Evolutionary conservation across 1,140 invertebrate genomes (phyloP), one percentile per base, ranked within the genome.

Genomic region (Dinothrombium tinctorium): DNA sequence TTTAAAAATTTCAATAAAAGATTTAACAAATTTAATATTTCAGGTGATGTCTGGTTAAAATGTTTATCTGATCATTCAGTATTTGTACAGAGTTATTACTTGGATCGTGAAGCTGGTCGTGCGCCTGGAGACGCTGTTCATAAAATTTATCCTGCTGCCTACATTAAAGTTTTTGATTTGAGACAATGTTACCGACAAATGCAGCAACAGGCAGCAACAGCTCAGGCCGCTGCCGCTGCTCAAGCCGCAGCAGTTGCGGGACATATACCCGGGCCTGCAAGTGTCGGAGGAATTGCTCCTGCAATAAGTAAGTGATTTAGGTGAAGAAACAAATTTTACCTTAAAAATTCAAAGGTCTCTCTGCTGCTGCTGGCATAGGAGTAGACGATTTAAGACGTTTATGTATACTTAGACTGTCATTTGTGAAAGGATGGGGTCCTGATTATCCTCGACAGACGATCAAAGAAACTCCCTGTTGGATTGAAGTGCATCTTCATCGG

Each of bases 341-440:
- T n/a, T n/a, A n/a, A n/a, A n/a, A n/a, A 61, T 51, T n/a, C 43
- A 71, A 71, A 68, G n/a, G n/a, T 57, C 56, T 74, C 6, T 73
- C 70, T 48, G 69, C 73, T 33, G 73, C 84, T n/a, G 84, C 87
- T 24, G 87, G 87, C 15, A 92, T 96, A 47, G 89, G 90, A 7
- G 92, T 98, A 2, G 92, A 98, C 59, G 90, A 98, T 64, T 66
- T 98, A 33, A 64, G 92, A 42, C 67, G 89, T 41, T 68, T 96
- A 22, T 96, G 90, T 57, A 90, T 96, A 55, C 66, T 96, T 47
- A 69, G 89, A 32, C 63, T 98, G 37, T 95, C 86, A 59, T 99
- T 98, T 59, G 92, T 99, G 0, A 99, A 96, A 64, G 90, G 90
- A 39, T 95, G 90, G 90, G 90, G 90, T 42, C 87, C 86, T n/a